phyloP scores from a whole-genome alignment of 2,113 vertebrate genomes.

The Quiscalus mexicanus region DNA sequence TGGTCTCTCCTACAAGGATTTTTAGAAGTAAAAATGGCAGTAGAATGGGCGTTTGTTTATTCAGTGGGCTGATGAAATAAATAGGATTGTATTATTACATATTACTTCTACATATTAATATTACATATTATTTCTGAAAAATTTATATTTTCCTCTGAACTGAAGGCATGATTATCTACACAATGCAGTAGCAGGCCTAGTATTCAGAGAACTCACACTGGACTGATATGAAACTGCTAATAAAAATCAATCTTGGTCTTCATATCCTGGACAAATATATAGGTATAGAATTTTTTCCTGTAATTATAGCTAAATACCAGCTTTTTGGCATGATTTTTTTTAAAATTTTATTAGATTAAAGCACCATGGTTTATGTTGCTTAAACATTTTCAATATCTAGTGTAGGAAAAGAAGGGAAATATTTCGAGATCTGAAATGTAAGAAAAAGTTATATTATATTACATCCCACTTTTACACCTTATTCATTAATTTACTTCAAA shows the following conservation, averaged over 20 bases:
- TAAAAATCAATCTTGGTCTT: not conserved
- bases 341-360: constrained; percentile 57
- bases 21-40: not conserved
- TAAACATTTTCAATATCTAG: constrained; percentile 65
- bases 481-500: constrained; percentile 31
- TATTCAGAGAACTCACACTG: not conserved
- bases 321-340: constrained; percentile 56
- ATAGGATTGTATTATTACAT: not conserved
- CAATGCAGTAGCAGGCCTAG: not conserved
- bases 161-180: not conserved
- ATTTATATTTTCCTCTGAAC: not conserved
- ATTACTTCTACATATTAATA: not conserved
- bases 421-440: constrained; percentile 47
- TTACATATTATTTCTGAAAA: not conserved
- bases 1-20: not conserved
- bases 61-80: not conserved
- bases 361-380: constrained; percentile 33
- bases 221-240: not conserved
- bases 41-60: not conserved
- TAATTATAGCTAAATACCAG: constrained; percentile 40
- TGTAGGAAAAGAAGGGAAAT: constrained; percentile 52
- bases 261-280: not conserved
- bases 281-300: constrained; percentile 13
- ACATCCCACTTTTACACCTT: not conserved
- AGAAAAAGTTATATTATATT: not conserved